Base-by-base conservation (phyloP, 2,113 vertebrate genomes). In the Mus pahari region DNA sequence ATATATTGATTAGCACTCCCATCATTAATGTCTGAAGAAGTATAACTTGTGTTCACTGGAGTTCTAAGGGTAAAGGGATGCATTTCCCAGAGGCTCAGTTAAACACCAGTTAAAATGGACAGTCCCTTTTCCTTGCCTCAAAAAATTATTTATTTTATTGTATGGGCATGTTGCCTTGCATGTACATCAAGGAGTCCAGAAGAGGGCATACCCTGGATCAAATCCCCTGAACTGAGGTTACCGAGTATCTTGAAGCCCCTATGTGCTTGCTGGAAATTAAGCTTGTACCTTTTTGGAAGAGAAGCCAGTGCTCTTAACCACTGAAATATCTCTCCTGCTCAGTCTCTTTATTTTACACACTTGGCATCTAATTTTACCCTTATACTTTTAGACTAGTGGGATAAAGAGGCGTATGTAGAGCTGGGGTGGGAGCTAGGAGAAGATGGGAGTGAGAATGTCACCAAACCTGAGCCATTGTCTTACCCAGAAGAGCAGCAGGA, bases 81-180 rank as follows among this genome's bases (percentile, higher is more conserved):
- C 2, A 48, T 2, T 48, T 78, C 7, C n/a, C 74, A 89, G n/a
- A 94, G 42, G 1, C 13, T 62, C 42, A 48, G 48, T 48, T 70
- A 26, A 13, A 81, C n/a, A 87, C 36, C 82, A 31, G 58, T 83
- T 86, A 45, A 92, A 96, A 82, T 92, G 20, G 88, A 39, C 45
- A 31, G 20, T 86, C 68, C 1, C 20, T 12, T 17, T 83, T 83
- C 42, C n/a, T 28, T 2, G 26, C 24, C 24, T 83, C 58, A 28
- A 83, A 60, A 42, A 26, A 58, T 60, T 60, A 60, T 39, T 39
- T 64, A 42, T 62, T 60, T 84, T 84, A 84, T 64, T 62, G 24
- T 19, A 31, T 3, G 0, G 26, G 26, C 58, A 31, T 84, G 81
- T 42, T 20, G 58, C 17, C 58, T 58, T 74, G 22, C 26, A 13